These are phyloP conservation scores for Drosophila limbata DNA, from an alignment of 2,888 invertebrate species.

Conservation along the genomic window DNA sequence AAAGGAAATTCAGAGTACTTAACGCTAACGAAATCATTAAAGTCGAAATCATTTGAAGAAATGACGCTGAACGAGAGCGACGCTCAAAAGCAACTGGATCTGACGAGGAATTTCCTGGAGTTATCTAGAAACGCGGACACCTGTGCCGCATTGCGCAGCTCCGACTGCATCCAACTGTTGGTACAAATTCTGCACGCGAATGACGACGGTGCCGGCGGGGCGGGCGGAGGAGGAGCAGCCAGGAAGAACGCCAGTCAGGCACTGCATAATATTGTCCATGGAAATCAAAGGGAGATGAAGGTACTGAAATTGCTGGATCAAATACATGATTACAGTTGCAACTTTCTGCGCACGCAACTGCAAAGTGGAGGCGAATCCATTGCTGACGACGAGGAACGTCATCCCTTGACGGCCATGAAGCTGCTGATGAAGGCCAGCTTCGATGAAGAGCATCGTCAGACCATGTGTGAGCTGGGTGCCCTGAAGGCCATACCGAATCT, in stretches of 20 bases:
- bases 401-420: constrained; percentile 95
- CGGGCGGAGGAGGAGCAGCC: constrained; percentile 86
- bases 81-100: constrained; percentile 93
- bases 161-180: constrained; percentile 95
- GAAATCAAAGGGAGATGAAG: constrained; percentile 95
- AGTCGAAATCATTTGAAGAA: constrained; percentile 35
- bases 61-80: constrained; percentile 86
- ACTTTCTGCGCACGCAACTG: constrained; percentile 87
- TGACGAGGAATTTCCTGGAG: constrained; percentile 94
- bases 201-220: constrained; percentile 86
- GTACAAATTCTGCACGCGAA: constrained; percentile 96
- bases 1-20: constrained; percentile 4
- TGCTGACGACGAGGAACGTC: constrained; percentile 91
- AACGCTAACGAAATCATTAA: constrained; percentile 10
- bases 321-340: constrained; percentile 93
- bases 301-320: constrained; percentile 96
- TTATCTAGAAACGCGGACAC: constrained; percentile 96
- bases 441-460: constrained; percentile 98
- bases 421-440: constrained; percentile 98
- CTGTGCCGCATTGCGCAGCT: constrained; percentile 96
- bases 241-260: constrained; percentile 94
- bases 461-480: constrained; percentile 97
- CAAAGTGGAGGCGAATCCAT: constrained; percentile 87
- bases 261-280: constrained; percentile 95
- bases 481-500: constrained; percentile 96